Base-by-base conservation (phyloP, 2,113 vertebrate genomes). In the Sarotherodon lohbergeri region DNA sequence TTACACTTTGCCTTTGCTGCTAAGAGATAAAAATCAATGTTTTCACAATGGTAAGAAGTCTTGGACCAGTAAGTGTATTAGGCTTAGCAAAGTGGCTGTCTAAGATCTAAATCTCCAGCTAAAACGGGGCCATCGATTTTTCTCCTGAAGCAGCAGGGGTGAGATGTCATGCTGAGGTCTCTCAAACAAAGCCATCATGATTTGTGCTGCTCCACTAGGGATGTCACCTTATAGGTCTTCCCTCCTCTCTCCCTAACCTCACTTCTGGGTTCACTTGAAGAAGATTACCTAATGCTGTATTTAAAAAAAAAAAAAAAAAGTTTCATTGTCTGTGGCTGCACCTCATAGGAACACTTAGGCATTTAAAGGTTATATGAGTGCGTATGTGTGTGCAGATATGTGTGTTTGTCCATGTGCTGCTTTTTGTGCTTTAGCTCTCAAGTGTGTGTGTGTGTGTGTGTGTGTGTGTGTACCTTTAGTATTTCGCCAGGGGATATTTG, bases 171-270 rank as follows among this genome's bases (percentile, higher is more conserved):
- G 81, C 94, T 87, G 92, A 86, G 90, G 79, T 88, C 36, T 90
- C 81, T 50, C 80, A 41, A 41, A 90, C 86, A 91, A 89, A 89
- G 91, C 57, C 86, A 66, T 83, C 13, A 36, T 34, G 7, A 54
- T 92, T 90, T 88, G 90, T 92, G 83, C 86, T 73, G 87, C 89
- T 89, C 76, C 83, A 43, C 83, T 78, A 57, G 85, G 80, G 78
- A 90, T 79, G 88, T 89, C 88, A 87, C 84, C 86, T 89, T 41
- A 61, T 32, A 78, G 80, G 76, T 82, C 85, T 71, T 73, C 50
- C 83, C 73, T 50, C 48, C 43, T 59, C 12, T 32, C 66, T 6
- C 43, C 12, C 63, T 52, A 16, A 52, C 71, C 52, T 66, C 34
- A 17, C 68, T 48, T 22, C n/a, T 29, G 19, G 43, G 17, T 46